phyloP scores from a whole-genome alignment of 2,797 vertebrate species.

The Coluber constrictor region DNA sequence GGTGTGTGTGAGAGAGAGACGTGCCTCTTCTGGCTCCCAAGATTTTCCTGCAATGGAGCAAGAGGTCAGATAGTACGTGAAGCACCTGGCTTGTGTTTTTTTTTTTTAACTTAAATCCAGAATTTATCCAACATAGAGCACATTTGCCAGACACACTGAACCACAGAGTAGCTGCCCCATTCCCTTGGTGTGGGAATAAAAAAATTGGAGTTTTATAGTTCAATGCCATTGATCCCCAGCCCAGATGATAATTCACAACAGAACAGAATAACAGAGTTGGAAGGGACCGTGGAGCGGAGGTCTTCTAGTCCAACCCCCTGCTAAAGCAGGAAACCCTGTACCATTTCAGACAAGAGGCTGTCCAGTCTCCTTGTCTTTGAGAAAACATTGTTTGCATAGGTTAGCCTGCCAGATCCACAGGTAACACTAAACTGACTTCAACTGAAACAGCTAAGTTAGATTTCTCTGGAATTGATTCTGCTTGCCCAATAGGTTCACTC shows the following conservation, averaged over 20 bases:
- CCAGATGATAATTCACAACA: not conserved
- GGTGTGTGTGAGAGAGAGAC: not conserved
- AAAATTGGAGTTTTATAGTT: not conserved
- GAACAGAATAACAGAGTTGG: not conserved
- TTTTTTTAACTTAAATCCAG: not conserved
- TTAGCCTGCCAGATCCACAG: not conserved
- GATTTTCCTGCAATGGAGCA: not conserved
- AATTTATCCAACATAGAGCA: not conserved
- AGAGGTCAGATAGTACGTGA: not conserved
- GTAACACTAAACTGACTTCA: not conserved
- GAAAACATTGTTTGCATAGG: not conserved
- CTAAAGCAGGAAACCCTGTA: not conserved
- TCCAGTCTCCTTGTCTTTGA: not conserved
- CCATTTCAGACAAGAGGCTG: not conserved
- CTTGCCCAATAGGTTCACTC: not conserved
- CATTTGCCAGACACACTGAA: not conserved
- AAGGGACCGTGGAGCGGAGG: not conserved
- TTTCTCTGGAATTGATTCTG: not conserved
- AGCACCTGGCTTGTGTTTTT: not conserved
- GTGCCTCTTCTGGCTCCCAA: not conserved
- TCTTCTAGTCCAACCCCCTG: not conserved
- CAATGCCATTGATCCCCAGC: not conserved
- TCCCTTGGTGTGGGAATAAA: not conserved
- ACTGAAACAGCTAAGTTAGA: not conserved
- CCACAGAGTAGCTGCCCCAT: not conserved